Percentiles rank a stretch among this genome's conserved stretches.
phyloP scores from a whole-genome alignment of 2,797 vertebrate genomes.

The Epinephelus awoara region DNA sequence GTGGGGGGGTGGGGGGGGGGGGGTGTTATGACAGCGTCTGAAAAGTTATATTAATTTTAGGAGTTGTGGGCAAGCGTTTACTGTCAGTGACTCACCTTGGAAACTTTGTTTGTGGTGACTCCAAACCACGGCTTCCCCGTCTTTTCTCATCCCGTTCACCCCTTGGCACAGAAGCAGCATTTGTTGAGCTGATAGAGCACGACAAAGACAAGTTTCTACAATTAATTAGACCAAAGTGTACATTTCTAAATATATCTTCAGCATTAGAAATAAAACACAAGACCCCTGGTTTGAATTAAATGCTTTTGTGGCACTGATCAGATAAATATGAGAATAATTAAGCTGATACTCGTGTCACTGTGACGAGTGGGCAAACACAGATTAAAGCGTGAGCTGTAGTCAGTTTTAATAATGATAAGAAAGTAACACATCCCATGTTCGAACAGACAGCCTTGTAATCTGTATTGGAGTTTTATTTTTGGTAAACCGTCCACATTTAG shows the following conservation, averaged over 20 bases:
- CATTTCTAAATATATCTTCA: not conserved
- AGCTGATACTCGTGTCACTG: slow-evolving; percentile 2
- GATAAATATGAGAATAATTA: slow-evolving; percentile 9
- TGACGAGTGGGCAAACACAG: not conserved
- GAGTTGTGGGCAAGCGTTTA: slow-evolving; percentile 47
- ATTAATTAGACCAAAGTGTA: not conserved
- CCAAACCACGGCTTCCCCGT: slow-evolving; percentile 74
- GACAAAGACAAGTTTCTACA: slow-evolving; percentile 19
- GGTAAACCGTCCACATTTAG: not conserved
- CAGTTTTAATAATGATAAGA: not conserved
- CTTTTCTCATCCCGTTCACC: slow-evolving; percentile 72
- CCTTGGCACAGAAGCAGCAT: slow-evolving; percentile 81
- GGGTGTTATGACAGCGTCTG: slow-evolving; percentile 23
- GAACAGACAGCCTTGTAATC: not conserved
- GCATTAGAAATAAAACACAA: not conserved
- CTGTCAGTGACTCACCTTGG: slow-evolving; percentile 77
- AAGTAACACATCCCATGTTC: not conserved
- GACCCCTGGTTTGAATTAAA: not conserved
- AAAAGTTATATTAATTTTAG: slow-evolving; percentile 48
- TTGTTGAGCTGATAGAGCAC: slow-evolving; percentile 76
- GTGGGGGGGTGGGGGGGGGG: not conserved
- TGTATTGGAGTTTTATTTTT: slow-evolving; percentile 21
- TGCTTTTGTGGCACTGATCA: not conserved
- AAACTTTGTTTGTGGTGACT: slow-evolving; percentile 81
- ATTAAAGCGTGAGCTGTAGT: not conserved